These are phyloP conservation scores for Sisor rabdophorus DNA, from an alignment of 2,113 vertebrate species.

Conservation along the genomic window DNA sequence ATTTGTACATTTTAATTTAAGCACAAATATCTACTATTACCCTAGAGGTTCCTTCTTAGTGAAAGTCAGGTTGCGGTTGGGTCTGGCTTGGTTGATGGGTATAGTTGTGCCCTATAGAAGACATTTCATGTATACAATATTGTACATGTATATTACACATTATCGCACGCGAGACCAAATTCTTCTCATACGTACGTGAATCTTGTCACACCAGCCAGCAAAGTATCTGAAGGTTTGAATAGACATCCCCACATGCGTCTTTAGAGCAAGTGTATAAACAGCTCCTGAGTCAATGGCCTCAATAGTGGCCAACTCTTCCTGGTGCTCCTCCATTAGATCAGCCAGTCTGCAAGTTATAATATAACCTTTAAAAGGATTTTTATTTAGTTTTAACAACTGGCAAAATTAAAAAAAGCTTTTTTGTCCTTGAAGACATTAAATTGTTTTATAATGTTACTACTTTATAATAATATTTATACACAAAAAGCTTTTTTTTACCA, in stretches of 20 bases:
- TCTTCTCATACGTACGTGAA: conserved; percentile 63
- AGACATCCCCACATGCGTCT: conserved; percentile 80
- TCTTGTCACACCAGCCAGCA: conserved; percentile 80
- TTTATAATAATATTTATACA: no score
- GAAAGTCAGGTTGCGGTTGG: conserved; percentile 78
- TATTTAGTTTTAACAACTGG: no score
- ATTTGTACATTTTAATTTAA: not conserved
- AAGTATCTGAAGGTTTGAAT: conserved; percentile 80
- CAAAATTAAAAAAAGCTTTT: not conserved
- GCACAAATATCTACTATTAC: conserved; percentile 52
- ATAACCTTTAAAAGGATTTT: no score
- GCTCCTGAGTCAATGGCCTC: conserved; percentile 77
- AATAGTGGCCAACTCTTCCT: conserved; percentile 78
- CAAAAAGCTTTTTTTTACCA: no score
- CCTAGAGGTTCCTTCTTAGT: conserved; percentile 77
- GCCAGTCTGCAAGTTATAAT: conserved; percentile 63
- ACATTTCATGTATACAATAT: not conserved
- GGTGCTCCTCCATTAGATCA: conserved; percentile 77
- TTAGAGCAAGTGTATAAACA: conserved; percentile 76
- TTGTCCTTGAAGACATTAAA: not conserved
- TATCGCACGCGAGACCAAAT: not conserved
- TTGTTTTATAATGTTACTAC: no score
- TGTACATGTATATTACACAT: not conserved
- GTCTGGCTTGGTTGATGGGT: conserved; percentile 78
- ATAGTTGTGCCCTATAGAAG: conserved; percentile 73